Evolutionary conservation across 2,888 invertebrate genomes (phyloP), one percentile per base, ranked within the genome.

Genomic region (Cheiracanthium punctorium): DNA sequence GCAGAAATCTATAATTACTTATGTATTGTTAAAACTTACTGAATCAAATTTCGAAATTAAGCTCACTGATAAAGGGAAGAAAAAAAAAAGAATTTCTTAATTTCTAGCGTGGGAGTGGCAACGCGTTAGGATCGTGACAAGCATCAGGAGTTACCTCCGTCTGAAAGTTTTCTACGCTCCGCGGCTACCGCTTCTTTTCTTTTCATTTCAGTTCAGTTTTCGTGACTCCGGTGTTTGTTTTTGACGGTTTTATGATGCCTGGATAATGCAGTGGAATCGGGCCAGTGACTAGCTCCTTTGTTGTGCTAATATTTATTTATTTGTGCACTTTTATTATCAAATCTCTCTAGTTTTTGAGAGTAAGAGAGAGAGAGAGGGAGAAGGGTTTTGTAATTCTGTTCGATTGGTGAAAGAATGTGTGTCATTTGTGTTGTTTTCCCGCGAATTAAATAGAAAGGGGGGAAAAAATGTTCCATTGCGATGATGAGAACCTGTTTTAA

Each of bases 371-470:
- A 14, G 24, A 29, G 33, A 64, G 30, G 32, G 10, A 43, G 24
- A 8, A 64, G 41, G n/a, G 37, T 65, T 77, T 77, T 52, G 69
- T 77, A 77, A 24, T 77, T 30, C 30, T 20, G 48, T 28, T n/a
- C 32, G 41, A 74, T 74, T 58, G 74, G 24, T 17, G 24, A 67
- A n/a, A 33, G 65, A 80, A 81, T 74, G 73, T 81, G 33, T 81
- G 80, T 81, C 80, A 81, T 74, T 65, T 81, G 73, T 74, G 65
- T 81, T 73, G 52, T 4, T 24, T 69, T 73, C 17, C 28, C 17
- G 17, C n/a, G 29, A 52, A 29, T 17, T n/a, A n/a, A n/a, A n/a
- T n/a, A n/a, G n/a, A n/a, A n/a, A n/a, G n/a, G n/a, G n/a, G n/a
- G n/a, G n/a, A 20, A 72, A 28, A 37, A 58, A 41, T 43, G 20